Evolutionary conservation across 2,888 invertebrate species (phyloP), one percentile per base, ranked within the genome.

Genomic region (Sminthurinus aureus): DNA sequence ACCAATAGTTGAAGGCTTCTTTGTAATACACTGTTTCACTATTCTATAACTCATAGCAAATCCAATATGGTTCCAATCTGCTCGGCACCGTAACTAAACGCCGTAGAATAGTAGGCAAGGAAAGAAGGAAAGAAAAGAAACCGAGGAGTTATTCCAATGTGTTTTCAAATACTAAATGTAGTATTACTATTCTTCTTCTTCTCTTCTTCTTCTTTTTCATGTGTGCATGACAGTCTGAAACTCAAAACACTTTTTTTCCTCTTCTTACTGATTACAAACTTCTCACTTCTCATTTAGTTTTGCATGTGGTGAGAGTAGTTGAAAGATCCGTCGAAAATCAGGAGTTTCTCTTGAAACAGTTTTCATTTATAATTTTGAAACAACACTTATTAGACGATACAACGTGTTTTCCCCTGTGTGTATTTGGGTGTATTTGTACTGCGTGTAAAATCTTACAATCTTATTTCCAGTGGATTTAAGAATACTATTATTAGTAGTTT

Each of bases 21-120:
- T 84, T 84, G 81, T 84, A 74, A 74, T 79, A 84, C 81, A 84
- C 78, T 84, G 84, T 84, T 84, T 81, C 84, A n/a, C n/a, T n/a
- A n/a, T n/a, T n/a, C n/a, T n/a, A n/a, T 58, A 78, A 84, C 76
- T 76, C 75, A 18, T 58, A 11, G n/a, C 51, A 38, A 64, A 77
- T 81, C 67, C 81, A 81, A 81, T 78, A 81, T 81, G 81, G 81
- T 84, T 78, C 78, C 84, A 84, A 84, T 84, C 78, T 81, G 81
- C 22, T 75, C 51, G 8, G 79, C 77, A 81, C 69, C 83, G 81
- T 80, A 80, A 83, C 83, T 83, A 83, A 83, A 83, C 81, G 52
- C 79, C 81, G 26, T 69, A 73, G 50, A 20, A 75, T 51, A 52
- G 66, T 38, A 38, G 38, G 38, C 38, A 38, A 38, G 38, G 38